Evolutionary conservation across 2,113 vertebrate species (phyloP).

Genomic region (Melanostigma gelatinosum): DNA sequence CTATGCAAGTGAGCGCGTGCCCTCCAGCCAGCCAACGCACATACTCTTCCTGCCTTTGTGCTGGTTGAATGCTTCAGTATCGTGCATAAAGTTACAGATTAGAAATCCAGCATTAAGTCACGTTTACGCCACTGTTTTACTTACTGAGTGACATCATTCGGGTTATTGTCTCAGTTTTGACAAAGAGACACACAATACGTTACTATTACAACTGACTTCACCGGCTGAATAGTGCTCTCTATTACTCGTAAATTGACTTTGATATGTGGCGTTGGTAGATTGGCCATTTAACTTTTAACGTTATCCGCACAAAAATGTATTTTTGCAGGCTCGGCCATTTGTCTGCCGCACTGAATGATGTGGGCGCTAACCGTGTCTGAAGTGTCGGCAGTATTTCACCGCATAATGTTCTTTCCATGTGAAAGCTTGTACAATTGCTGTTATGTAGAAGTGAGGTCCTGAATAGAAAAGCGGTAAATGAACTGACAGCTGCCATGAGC

Average conservation of each 20-base stretch:
- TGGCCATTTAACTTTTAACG: neutral
- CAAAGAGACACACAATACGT: neutral
- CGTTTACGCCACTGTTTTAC: neutral
- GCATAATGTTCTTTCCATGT: conserved; percentile 25
- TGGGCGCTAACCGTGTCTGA: conserved; percentile 6
- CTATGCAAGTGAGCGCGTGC: neutral
- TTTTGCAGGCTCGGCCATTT: neutral
- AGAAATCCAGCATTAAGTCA: neutral
- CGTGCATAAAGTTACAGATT: neutral
- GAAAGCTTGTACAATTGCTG: conserved; percentile 16
- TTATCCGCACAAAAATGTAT: neutral
- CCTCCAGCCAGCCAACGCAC: neutral
- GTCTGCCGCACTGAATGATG: neutral
- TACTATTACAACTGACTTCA: neutral
- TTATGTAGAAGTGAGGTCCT: conserved; percentile 37
- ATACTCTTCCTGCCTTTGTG: neutral
- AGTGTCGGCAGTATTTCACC: conserved; percentile 17
- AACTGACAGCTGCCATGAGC: conserved; percentile 55
- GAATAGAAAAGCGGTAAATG: conserved; percentile 62
- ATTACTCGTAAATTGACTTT: neutral
- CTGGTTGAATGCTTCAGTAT: neutral
- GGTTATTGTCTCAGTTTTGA: neutral
- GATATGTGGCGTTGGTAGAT: neutral
- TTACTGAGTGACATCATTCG: neutral
- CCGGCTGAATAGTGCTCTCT: neutral